A percentile compares a stretch with the other conserved stretches of the same genome.
These are phyloP conservation scores for Vicugna pacos DNA, from an alignment of 2,113 vertebrate species.

Conservation along the genomic window DNA sequence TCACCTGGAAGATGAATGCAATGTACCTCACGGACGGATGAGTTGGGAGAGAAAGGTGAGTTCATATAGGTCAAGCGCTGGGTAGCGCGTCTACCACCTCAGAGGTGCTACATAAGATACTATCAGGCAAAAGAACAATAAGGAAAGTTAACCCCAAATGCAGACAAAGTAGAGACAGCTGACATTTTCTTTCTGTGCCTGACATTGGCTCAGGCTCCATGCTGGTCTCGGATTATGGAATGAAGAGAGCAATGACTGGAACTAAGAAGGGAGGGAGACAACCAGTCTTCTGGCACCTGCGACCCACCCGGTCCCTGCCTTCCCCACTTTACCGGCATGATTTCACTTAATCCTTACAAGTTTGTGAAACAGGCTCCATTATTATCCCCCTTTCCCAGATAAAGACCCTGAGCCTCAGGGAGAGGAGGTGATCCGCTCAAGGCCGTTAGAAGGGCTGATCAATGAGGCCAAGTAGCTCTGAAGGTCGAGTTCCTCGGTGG, in stretches of 20 bases:
- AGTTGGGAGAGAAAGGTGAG: not conserved
- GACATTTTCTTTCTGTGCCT: not conserved
- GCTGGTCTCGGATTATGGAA: not conserved
- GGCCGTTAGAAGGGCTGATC: not conserved
- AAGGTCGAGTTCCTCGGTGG: rapidly evolving
- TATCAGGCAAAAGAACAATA: not conserved
- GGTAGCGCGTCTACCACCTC: not conserved
- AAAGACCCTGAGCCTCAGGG: not conserved
- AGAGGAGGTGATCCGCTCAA: not conserved
- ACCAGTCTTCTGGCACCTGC: not conserved
- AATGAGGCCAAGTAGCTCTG: not conserved
- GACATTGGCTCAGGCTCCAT: not conserved
- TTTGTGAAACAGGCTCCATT: not conserved
- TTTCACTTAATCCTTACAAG: not conserved
- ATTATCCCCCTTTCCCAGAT: not conserved
- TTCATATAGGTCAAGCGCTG: not conserved
- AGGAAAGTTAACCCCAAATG: not conserved
- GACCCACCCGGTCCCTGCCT: not conserved
- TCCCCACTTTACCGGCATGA: not conserved
- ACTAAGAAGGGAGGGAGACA: rapidly evolving
- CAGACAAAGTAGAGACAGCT: not conserved
- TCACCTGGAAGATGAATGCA: not conserved
- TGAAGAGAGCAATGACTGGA: not conserved
- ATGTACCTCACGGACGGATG: rapidly evolving
- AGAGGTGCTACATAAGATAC: not conserved